These are phyloP conservation scores for Tipula unca DNA, from an alignment of 2,888 invertebrate species.

Conservation along the genomic window DNA sequence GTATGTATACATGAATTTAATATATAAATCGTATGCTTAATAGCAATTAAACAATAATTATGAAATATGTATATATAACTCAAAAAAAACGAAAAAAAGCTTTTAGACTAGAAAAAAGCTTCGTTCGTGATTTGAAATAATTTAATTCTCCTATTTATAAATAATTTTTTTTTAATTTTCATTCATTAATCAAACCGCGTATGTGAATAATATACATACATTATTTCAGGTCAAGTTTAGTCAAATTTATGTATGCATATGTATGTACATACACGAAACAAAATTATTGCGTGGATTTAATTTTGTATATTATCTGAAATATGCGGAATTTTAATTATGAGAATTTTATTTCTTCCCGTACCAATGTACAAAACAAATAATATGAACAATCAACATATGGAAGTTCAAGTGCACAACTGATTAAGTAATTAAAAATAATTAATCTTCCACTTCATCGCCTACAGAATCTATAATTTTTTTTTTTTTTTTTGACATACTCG, in stretches of 20 bases:
- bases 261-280: no score
- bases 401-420: background rate
- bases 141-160: background rate
- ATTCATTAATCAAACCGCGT: background rate
- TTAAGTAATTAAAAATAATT: background rate
- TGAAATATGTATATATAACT: background rate
- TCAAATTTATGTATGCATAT: background rate
- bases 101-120: background rate
- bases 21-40: background rate
- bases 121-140: background rate
- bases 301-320: background rate
- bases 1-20: background rate
- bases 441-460: background rate
- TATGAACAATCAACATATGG: background rate
- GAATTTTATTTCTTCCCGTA: background rate
- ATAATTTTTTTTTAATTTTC: background rate
- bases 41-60: background rate
- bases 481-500: background rate
- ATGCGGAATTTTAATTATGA: background rate
- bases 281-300: background rate
- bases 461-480: background rate
- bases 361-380: background rate
- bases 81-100: background rate
- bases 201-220: background rate
- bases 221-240: background rate